These are phyloP conservation scores for Thecocarcelia acutangulata DNA, from an alignment of 2,888 invertebrate species.

Conservation along the genomic window DNA sequence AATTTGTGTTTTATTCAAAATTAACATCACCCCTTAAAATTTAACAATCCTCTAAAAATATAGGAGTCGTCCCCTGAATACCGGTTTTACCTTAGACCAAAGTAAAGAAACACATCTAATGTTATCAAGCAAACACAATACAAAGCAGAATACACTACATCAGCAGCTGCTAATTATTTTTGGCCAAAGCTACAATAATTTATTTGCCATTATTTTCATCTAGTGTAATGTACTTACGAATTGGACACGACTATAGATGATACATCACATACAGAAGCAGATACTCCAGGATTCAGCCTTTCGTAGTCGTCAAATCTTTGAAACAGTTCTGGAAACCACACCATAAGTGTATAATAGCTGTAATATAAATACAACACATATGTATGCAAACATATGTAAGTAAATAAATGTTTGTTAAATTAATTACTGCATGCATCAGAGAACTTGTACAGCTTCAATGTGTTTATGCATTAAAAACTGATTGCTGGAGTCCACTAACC, in stretches of 20 bases:
- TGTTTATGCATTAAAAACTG: not conserved
- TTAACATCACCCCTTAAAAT: too few relatives aligned
- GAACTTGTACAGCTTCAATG: constrained; percentile 33
- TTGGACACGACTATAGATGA: constrained; percentile 84
- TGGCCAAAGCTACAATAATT: too few relatives aligned
- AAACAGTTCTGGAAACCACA: constrained; percentile 96
- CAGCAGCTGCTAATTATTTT: too few relatives aligned
- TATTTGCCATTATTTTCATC: too few relatives aligned
- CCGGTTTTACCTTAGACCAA: too few relatives aligned
- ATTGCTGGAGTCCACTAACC: constrained; percentile 81
- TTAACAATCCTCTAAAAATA: too few relatives aligned
- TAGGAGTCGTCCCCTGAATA: too few relatives aligned
- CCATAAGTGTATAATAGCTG: constrained; percentile 95
- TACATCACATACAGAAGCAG: constrained; percentile 90
- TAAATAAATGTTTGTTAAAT: not conserved
- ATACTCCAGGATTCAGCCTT: constrained; percentile 84
- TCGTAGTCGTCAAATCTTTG: constrained; percentile 91
- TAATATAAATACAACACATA: constrained; percentile 69
- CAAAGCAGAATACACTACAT: too few relatives aligned
- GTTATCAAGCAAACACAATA: too few relatives aligned
- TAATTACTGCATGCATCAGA: constrained; percentile 2
- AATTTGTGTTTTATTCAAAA: too few relatives aligned
- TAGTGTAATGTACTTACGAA: constrained; percentile 69
- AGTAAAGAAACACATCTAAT: too few relatives aligned
- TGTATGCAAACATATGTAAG: too few relatives aligned